Percentiles rank a stretch among this genome's conserved stretches.
Conservation (phyloP, 2,113 vertebrate genomes). For the Alligator mississippiensis region DNA sequence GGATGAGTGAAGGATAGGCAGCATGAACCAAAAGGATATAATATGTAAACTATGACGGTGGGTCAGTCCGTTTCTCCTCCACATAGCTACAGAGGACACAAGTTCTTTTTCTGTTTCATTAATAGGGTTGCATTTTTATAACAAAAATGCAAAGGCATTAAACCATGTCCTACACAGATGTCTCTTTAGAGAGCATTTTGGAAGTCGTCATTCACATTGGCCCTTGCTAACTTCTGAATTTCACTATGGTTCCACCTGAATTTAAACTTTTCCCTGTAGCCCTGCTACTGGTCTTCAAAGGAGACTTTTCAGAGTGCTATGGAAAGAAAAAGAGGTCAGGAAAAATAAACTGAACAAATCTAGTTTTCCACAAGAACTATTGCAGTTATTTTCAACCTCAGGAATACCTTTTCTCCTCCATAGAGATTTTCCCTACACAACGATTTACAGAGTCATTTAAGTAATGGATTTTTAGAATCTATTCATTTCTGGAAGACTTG, state of each 20-base stretch:
- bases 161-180: not conserved
- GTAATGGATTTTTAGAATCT: conserved; percentile 35
- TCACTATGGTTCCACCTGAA: conserved; percentile 7
- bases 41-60: not conserved
- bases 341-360: conserved; percentile 52
- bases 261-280: not conserved
- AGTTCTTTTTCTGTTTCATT: not conserved
- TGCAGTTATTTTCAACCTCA: conserved; percentile 61
- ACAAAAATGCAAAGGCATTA: not conserved
- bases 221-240: conserved; percentile 40
- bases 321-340: conserved; percentile 31
- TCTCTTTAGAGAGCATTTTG: not conserved
- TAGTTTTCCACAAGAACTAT: conserved; percentile 67
- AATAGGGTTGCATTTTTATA: not conserved
- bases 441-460: not conserved
- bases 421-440: conserved; percentile 31
- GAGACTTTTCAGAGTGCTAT: conserved; percentile 40
- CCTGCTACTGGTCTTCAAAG: not conserved
- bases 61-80: not conserved
- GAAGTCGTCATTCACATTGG: conserved; percentile 23
- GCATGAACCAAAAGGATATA: accelerated
- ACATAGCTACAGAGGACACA: not conserved
- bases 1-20: not conserved
- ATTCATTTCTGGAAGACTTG: not conserved
- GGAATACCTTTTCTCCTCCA: not conserved